phyloP scores from a whole-genome alignment of 2,113 vertebrate species.

The Octodon degus region DNA sequence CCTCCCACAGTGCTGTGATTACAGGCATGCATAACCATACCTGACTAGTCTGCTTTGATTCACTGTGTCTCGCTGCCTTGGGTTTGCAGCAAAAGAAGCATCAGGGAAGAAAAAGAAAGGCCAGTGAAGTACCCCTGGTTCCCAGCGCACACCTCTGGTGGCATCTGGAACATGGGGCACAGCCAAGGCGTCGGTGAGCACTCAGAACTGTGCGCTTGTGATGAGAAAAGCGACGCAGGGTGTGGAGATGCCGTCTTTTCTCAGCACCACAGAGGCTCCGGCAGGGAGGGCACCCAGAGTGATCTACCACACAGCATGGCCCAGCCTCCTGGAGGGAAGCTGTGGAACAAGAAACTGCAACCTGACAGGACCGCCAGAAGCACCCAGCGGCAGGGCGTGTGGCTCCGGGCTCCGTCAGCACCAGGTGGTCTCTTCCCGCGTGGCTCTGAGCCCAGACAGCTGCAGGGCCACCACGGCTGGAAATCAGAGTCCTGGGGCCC shows the following conservation, averaged over 20 bases:
- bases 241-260: conserved; percentile 33
- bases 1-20: background rate
- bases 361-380: conserved; percentile 22
- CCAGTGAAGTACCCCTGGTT: background rate
- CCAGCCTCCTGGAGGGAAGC: background rate
- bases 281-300: background rate
- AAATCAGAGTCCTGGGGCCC: background rate
- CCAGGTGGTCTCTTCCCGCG: background rate
- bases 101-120: background rate
- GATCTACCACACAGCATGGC: background rate
- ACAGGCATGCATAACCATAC: background rate
- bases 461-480: background rate
- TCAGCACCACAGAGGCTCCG: background rate
- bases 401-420: background rate
- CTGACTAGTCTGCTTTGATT: background rate
- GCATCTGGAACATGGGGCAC: background rate
- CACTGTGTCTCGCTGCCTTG: background rate
- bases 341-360: conserved; percentile 37
- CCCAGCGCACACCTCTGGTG: background rate
- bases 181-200: background rate
- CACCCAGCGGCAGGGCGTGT: accelerated
- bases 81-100: conserved; percentile 27
- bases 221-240: background rate
- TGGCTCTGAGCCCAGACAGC: background rate
- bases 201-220: background rate